These are phyloP conservation scores for Boloria euphrosyne DNA, from an alignment of 2,888 invertebrate species.

Conservation along the genomic window DNA sequence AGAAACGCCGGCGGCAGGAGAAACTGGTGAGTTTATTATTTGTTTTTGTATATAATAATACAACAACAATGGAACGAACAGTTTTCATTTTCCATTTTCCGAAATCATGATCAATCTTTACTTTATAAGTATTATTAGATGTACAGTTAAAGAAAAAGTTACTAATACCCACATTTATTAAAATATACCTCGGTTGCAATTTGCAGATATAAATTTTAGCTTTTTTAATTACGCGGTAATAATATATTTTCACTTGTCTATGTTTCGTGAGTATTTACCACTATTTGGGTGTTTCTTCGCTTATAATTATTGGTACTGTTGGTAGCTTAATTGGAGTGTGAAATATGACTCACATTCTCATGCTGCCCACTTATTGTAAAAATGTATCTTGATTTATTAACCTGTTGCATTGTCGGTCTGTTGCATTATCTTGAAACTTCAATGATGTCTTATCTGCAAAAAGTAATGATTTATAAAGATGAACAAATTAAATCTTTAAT, in stretches of 20 bases:
- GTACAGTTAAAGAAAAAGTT: slow-evolving; percentile 50
- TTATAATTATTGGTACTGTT: slow-evolving; percentile 73
- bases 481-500: neutral
- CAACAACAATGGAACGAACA: slow-evolving; percentile 62
- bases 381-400: slow-evolving; percentile 62
- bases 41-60: slow-evolving; percentile 61
- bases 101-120: slow-evolving; percentile 43
- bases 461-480: slow-evolving; percentile 13
- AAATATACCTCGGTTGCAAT: slow-evolving; percentile 41
- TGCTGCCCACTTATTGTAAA: slow-evolving; percentile 67
- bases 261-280: slow-evolving; percentile 69
- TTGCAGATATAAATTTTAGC: slow-evolving; percentile 42
- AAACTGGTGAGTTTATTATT: slow-evolving; percentile 68
- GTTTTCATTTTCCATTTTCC: slow-evolving; percentile 58
- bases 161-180: slow-evolving; percentile 62
- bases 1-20: slow-evolving; percentile 63
- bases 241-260: slow-evolving; percentile 65
- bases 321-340: slow-evolving; percentile 80
- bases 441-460: slow-evolving; percentile 8
- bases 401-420: slow-evolving; percentile 41
- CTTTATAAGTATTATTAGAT: slow-evolving; percentile 35
- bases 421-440: slow-evolving; percentile 33
- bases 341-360: slow-evolving; percentile 73
- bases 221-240: slow-evolving; percentile 41
- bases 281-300: slow-evolving; percentile 71